phyloP scores from a whole-genome alignment of 1,140 invertebrate species.

The Hylaeus anthracinus region DNA sequence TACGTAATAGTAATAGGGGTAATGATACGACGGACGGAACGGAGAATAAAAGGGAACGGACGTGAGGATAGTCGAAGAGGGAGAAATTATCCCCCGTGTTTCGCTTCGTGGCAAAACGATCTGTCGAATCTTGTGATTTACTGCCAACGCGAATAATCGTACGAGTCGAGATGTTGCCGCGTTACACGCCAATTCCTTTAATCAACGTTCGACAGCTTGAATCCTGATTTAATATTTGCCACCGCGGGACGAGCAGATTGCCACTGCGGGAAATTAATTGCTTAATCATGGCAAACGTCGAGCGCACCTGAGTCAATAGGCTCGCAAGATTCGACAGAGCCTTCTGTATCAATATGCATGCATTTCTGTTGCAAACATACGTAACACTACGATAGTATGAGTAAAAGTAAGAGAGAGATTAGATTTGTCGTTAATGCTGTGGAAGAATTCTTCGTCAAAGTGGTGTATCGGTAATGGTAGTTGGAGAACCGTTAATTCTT shows the following conservation, averaged over 20 bases:
- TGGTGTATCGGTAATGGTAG: not conserved
- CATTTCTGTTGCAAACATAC: not conserved
- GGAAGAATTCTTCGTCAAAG: not conserved
- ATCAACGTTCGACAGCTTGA: too few species aligned
- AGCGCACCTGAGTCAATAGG: too few species aligned
- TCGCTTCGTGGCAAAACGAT: not conserved
- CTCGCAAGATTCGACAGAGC: constrained; percentile 8
- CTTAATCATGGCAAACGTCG: too few species aligned
- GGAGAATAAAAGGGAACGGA: not conserved
- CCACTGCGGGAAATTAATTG: not conserved
- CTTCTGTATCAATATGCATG: constrained; percentile 1
- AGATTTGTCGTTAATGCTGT: not conserved
- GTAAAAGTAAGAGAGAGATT: not conserved
- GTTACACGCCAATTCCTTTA: too few species aligned
- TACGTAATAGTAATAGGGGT: constrained; percentile 26
- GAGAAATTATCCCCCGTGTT: constrained; percentile 8
- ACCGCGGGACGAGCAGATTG: too few species aligned
- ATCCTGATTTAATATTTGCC: not conserved
- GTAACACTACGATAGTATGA: not conserved
- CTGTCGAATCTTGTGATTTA: constrained; percentile 19
- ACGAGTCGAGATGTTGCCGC: too few species aligned
- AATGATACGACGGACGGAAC: constrained; percentile 1
- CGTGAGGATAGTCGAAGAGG: not conserved
- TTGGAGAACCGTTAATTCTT: not conserved
- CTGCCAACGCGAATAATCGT: not conserved